These are phyloP conservation scores for Blastobasis adustella DNA, from an alignment of 2,888 invertebrate genomes.

Conservation along the genomic window DNA sequence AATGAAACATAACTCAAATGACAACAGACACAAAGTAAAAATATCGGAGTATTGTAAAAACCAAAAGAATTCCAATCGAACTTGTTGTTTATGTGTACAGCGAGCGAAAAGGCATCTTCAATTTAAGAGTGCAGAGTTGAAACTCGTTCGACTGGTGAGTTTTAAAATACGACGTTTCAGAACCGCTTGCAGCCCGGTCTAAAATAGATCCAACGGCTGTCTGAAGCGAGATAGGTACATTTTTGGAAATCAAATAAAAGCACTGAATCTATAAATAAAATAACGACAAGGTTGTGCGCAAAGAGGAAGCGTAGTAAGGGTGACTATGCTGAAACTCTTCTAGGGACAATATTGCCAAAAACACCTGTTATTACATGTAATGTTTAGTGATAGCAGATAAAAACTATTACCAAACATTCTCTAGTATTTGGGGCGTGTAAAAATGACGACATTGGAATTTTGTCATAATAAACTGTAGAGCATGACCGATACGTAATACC, in stretches of 20 bases:
- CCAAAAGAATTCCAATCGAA: constrained; percentile 18
- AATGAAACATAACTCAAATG: not conserved
- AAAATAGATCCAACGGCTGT: constrained; percentile 63
- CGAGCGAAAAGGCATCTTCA: constrained; percentile 30
- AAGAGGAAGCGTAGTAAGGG: constrained; percentile 19
- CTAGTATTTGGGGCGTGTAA: not conserved
- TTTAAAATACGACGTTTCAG: constrained; percentile 48
- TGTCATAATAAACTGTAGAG: constrained; percentile 4
- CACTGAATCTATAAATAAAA: constrained; percentile 50
- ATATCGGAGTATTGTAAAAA: constrained; percentile 7
- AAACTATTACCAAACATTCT: not conserved
- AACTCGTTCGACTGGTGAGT: constrained; percentile 33
- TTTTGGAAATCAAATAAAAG: constrained; percentile 71
- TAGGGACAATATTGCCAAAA: too few relatives aligned
- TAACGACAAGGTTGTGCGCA: constrained; percentile 50
- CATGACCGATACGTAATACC: constrained; percentile 5
- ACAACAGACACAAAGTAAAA: constrained; percentile 7
- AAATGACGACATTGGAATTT: constrained; percentile 7
- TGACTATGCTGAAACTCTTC: too few relatives aligned
- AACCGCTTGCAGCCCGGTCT: constrained; percentile 38
- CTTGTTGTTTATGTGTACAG: constrained; percentile 14
- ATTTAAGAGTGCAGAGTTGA: constrained; percentile 31
- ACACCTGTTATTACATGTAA: too few relatives aligned
- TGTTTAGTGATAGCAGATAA: not conserved
- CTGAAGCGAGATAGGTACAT: constrained; percentile 63